Base-by-base conservation (phyloP, 2,888 invertebrate genomes). In the Podotricha telesiphe region DNA sequence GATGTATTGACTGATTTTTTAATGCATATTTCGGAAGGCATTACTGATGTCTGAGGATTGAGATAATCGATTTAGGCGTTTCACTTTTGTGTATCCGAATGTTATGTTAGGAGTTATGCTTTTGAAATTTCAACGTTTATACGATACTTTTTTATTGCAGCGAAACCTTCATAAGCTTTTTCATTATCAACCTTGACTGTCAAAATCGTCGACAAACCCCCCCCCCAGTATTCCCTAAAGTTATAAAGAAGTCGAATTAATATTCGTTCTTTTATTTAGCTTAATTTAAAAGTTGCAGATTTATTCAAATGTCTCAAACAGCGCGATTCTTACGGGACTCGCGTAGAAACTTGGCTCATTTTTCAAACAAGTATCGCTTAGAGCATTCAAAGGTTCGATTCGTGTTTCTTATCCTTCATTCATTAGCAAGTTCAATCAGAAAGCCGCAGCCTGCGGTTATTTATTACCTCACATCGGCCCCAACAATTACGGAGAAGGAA, bases 381-480 rank as follows among this genome's bases (percentile, higher is more conserved):
- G 78, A 79, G 80, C 78, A 78, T 79, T 75, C 74, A 79, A 78
- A 82, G 79, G 82, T 83, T 85, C 88, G 88, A 90, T 90, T 87
- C 84, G 85, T 83, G 87, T 89, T 89, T 87, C 88, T 90, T 91
- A 89, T 91, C 86, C 89, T 87, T 87, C 91, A 86, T 91, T 92
- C 91, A 93, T 93, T 93, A 93, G 88, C 90, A 89, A 91, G 91
- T 92, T 93, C 93, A 92, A 93, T 91, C 92, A 92, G 89, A 84
- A 85, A 85, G 84, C 84, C 83, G 80, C 86, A 82, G 86, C 81
- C 84, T 88, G 90, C 74, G 91, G 92, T 92, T 91, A 93, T 93
- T 92, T 93, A 93, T 93, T 88, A 86, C 88, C 87, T 85, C 84
- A 83, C 88, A 90, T 87, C 88, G 84, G 86, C 91, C 91, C 89